Percentiles rank a stretch among this genome's conserved stretches.
phyloP scores from a whole-genome alignment of 2,797 vertebrate genomes.

The Sparidentex hasta region DNA sequence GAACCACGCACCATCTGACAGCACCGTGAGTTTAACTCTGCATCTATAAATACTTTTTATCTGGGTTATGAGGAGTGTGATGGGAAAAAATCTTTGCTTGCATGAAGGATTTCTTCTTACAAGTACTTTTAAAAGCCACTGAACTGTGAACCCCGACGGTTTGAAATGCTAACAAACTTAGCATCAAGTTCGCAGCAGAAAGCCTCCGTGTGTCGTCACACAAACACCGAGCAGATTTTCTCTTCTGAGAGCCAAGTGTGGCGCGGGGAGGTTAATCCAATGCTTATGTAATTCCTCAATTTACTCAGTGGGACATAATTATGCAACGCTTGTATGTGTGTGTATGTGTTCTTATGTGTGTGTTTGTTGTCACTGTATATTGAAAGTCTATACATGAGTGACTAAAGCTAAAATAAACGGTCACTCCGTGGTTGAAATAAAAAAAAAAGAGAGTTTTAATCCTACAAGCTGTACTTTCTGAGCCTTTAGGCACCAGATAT shows the following conservation, averaged over 20 bases:
- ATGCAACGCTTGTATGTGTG: conserved; percentile 25
- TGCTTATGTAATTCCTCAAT: conserved; percentile 59
- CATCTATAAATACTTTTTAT: neutral
- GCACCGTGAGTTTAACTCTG: neutral
- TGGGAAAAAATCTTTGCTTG: neutral
- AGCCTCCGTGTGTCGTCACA: neutral
- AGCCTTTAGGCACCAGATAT: too few relatives aligned
- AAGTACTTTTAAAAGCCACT: neutral
- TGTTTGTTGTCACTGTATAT: neutral
- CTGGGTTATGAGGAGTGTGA: neutral
- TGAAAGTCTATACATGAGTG: neutral
- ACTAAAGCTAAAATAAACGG: neutral
- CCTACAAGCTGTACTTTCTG: too few relatives aligned
- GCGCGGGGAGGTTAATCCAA: conserved; percentile 52
- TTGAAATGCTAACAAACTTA: neutral
- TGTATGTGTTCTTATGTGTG: conserved; percentile 3
- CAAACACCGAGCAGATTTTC: conserved; percentile 12
- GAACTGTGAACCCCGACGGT: neutral
- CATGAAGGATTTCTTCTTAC: neutral
- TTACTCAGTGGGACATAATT: conserved; percentile 60
- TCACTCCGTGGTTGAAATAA: too few relatives aligned
- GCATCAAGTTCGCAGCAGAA: neutral
- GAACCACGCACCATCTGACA: conserved; percentile 31
- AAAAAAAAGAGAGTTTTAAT: too few relatives aligned
- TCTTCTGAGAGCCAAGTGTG: conserved; percentile 43